Conservation (phyloP, 2,797 vertebrate species). For the Eulemur mongoz region DNA sequence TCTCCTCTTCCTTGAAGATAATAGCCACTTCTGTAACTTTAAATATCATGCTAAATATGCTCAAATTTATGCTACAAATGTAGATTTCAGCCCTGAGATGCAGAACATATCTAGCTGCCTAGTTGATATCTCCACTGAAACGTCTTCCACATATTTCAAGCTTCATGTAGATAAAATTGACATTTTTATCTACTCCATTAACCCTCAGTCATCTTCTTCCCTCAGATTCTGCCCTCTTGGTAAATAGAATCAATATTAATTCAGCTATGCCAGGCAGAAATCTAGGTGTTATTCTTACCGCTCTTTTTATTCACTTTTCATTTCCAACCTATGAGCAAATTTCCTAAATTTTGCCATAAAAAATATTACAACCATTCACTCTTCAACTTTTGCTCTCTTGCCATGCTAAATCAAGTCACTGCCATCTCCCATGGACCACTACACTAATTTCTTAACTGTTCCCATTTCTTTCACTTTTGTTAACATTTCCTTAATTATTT, state of each 20-base stretch:
- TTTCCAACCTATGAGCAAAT: neutral
- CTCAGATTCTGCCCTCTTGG: neutral
- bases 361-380: neutral
- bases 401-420: neutral
- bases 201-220: neutral
- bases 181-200: neutral
- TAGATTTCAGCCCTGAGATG: neutral
- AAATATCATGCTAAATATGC: neutral
- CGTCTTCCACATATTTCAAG: neutral
- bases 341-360: neutral
- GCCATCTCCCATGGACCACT: neutral
- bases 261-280: neutral
- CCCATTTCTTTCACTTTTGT: neutral
- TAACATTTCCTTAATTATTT: neutral
- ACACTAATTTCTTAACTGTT: neutral
- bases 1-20: neutral
- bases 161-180: neutral
- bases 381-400: neutral
- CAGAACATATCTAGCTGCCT: neutral
- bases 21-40: neutral
- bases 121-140: neutral
- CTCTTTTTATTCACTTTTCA: neutral
- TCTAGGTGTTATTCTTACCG: neutral
- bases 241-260: neutral
- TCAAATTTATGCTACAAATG: neutral